These are phyloP conservation scores for Neotragus moschatus DNA, from an alignment of 2,113 vertebrate genomes.

Conservation along the genomic window DNA sequence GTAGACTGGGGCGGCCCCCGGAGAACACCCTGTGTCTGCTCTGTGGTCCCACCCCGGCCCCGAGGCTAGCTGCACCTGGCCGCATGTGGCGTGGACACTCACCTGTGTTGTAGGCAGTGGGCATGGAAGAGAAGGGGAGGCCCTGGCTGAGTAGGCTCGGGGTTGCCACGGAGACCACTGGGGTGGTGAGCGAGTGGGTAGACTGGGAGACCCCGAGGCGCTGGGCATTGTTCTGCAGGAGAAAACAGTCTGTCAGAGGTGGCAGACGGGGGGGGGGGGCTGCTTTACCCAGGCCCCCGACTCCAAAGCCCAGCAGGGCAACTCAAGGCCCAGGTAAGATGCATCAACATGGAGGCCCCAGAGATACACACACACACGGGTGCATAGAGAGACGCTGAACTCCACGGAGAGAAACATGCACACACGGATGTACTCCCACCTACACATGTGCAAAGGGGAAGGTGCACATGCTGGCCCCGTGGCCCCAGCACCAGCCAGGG, in stretches of 20 bases:
- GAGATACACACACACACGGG: background rate
- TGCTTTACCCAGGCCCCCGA: background rate
- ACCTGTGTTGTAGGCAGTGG: constrained; percentile 88
- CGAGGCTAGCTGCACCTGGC: background rate
- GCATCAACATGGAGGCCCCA: background rate
- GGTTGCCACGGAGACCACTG: constrained; percentile 84
- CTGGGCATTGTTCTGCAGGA: constrained; percentile 90
- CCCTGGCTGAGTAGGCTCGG: constrained; percentile 86
- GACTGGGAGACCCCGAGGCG: constrained; percentile 89
- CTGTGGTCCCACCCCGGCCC: background rate
- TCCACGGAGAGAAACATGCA: background rate
- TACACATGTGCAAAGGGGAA: background rate
- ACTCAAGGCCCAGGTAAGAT: background rate
- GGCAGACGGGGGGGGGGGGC: background rate
- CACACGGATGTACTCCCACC: background rate
- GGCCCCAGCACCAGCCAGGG: background rate
- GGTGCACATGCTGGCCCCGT: background rate
- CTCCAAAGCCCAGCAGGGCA: background rate
- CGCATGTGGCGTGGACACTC: background rate
- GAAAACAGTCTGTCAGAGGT: constrained; percentile 23
- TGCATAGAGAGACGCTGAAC: background rate
- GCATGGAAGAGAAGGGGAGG: constrained; percentile 86
- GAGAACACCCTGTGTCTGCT: background rate
- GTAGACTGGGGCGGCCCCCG: background rate
- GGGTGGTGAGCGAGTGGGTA: constrained; percentile 82